A percentile compares a stretch with the other conserved stretches of the same genome.
phyloP scores from a whole-genome alignment of 2,113 vertebrate species.

The Oncorhynchus clarkii region DNA sequence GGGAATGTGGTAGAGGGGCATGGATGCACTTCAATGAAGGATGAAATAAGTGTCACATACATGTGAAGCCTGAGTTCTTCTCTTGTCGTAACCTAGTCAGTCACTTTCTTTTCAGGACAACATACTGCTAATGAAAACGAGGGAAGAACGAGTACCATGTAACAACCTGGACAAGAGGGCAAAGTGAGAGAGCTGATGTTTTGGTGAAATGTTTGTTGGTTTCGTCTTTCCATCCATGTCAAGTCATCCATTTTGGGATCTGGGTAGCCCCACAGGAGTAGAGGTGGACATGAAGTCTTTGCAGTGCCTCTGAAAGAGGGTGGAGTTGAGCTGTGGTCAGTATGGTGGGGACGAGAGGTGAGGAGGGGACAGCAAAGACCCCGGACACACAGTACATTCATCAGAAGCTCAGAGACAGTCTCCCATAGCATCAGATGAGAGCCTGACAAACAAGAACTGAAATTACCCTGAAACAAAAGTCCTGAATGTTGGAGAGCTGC shows the following conservation, averaged over 20 bases:
- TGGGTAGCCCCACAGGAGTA: neutral
- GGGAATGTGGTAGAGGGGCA: neutral
- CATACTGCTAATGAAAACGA: neutral
- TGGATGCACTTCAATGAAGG: neutral
- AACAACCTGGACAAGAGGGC: neutral
- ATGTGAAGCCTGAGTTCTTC: too few relatives aligned
- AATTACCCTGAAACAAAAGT: slow-evolving; percentile 2
- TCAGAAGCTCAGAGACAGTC: slow-evolving; percentile 32
- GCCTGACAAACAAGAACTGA: slow-evolving; percentile 15
- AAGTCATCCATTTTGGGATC: neutral
- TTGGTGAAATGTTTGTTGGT: slow-evolving; percentile 17
- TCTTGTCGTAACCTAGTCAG: neutral
- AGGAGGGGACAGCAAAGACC: slow-evolving; percentile 6
- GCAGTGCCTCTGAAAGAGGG: too few relatives aligned
- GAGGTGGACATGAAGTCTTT: too few relatives aligned
- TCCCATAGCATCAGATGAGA: slow-evolving; percentile 17
- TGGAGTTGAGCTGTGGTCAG: too few relatives aligned
- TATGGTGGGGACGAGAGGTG: slow-evolving; percentile 23
- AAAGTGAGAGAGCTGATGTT: slow-evolving; percentile 8
- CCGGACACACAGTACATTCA: slow-evolving; percentile 38
- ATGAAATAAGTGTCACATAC: neutral
- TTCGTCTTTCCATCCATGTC: neutral
- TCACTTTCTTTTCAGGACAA: neutral
- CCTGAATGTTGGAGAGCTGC: neutral
- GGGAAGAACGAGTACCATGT: neutral